phyloP scores from a whole-genome alignment of 2,888 invertebrate species.

The Luperina nickerlii region DNA sequence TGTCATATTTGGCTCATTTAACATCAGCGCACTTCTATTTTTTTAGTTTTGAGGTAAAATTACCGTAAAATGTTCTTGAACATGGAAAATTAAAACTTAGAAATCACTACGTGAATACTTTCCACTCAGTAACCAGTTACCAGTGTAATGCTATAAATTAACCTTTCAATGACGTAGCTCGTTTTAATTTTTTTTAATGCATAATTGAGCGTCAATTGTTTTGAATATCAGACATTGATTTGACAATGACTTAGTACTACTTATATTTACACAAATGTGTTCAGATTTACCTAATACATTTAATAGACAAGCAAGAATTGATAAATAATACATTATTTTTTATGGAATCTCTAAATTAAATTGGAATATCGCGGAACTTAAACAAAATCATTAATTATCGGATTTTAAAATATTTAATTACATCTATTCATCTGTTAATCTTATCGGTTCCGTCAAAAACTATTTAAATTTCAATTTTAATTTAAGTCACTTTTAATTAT shows the following conservation, averaged over 20 bases:
- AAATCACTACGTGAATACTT: constrained; percentile 5
- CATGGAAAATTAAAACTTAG: background rate
- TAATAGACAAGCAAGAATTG: background rate
- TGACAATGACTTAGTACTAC: constrained; percentile 27
- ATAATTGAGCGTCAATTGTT: constrained; percentile 31
- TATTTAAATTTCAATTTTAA: background rate
- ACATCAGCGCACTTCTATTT: background rate
- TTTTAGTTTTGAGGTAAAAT: background rate
- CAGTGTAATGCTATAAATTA: constrained; percentile 18
- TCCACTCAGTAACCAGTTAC: background rate
- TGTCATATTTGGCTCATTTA: constrained; percentile 30
- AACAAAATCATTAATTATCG: constrained; percentile 13
- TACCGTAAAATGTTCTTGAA: background rate
- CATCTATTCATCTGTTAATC: constrained; percentile 9
- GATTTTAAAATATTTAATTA: background rate
- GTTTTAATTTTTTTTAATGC: constrained; percentile 19
- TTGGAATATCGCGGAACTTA: constrained; percentile 20
- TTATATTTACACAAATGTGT: constrained; percentile 14
- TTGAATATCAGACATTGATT: constrained; percentile 14
- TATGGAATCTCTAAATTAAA: background rate
- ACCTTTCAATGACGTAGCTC: constrained; percentile 43
- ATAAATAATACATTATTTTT: constrained; percentile 6
- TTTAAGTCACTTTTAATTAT: background rate
- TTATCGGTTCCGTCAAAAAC: constrained; percentile 5
- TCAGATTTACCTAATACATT: background rate